These are phyloP conservation scores for Myathropa florea DNA, from an alignment of 2,888 invertebrate species.

Conservation along the genomic window DNA sequence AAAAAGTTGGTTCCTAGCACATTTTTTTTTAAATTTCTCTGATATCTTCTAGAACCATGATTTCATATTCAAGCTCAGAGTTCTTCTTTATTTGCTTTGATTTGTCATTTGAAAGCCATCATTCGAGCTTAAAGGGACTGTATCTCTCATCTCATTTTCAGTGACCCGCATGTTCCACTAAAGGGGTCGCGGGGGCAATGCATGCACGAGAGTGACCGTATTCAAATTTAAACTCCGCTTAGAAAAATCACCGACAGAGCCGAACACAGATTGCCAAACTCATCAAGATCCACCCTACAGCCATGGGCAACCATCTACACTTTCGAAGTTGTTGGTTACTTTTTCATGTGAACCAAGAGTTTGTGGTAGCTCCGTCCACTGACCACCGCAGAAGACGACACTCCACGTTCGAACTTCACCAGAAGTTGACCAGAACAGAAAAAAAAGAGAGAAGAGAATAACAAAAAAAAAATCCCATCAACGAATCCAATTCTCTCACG, in stretches of 20 bases:
- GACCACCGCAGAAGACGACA: neutral
- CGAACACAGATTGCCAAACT: neutral
- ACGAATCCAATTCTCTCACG: constrained; percentile 20
- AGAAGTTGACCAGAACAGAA: neutral
- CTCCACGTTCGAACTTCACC: neutral
- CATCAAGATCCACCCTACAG: neutral
- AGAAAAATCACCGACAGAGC: neutral
- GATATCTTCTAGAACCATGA: no score
- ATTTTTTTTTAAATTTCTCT: no score
- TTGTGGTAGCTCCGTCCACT: neutral
- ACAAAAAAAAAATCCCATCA: neutral
- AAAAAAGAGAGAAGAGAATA: neutral
- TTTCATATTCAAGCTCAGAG: no score
- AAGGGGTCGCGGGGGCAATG: no score
- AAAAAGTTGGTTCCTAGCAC: no score
- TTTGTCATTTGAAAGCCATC: no score
- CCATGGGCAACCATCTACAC: neutral
- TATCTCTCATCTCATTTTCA: no score
- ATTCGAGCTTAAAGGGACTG: no score
- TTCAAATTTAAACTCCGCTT: no score
- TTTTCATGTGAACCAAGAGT: neutral
- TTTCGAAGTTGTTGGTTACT: neutral
- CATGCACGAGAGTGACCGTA: no score
- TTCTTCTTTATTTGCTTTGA: no score
- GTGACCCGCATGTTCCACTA: no score